phyloP scores from a whole-genome alignment of 1,140 invertebrate genomes.

The Drosophila novamexicana region DNA sequence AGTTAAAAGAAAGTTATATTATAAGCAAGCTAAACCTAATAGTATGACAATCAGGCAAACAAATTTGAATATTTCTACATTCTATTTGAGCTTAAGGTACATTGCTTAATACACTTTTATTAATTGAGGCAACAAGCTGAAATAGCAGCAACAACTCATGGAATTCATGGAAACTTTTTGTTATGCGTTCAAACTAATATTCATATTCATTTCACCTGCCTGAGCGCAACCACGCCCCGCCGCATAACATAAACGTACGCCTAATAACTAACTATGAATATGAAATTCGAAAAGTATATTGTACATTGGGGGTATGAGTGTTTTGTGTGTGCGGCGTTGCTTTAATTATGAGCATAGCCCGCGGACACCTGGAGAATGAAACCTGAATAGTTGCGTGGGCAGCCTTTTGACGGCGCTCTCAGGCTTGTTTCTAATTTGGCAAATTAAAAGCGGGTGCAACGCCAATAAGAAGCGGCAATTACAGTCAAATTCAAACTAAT shows the following conservation, averaged over 20 bases:
- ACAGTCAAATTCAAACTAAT: conserved; percentile 38
- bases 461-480: conserved; percentile 33
- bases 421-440: conserved; percentile 27
- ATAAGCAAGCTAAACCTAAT: not conserved
- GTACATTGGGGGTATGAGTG: conserved; percentile 1
- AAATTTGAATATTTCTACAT: conserved; percentile 47
- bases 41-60: conserved; percentile 39
- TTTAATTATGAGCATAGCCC: conserved; percentile 6
- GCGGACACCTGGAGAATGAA: conserved; percentile 1
- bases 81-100: not conserved
- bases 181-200: not conserved
- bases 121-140: conserved; percentile 46
- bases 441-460: conserved; percentile 26
- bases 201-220: conserved; percentile 27
- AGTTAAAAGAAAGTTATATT: conserved; percentile 2
- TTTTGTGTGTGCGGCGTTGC: conserved; percentile 18
- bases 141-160: conserved; percentile 16
- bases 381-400: conserved; percentile 26
- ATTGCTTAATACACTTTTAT: conserved; percentile 33
- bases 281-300: conserved; percentile 11
- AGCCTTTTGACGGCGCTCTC: conserved; percentile 7
- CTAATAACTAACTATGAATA: conserved; percentile 30
- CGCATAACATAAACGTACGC: conserved; percentile 32
- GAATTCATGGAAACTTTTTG: conserved; percentile 32
- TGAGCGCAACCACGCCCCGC: not conserved